phyloP scores from a whole-genome alignment of 2,888 invertebrate species.

The Clistopyga incitator region DNA sequence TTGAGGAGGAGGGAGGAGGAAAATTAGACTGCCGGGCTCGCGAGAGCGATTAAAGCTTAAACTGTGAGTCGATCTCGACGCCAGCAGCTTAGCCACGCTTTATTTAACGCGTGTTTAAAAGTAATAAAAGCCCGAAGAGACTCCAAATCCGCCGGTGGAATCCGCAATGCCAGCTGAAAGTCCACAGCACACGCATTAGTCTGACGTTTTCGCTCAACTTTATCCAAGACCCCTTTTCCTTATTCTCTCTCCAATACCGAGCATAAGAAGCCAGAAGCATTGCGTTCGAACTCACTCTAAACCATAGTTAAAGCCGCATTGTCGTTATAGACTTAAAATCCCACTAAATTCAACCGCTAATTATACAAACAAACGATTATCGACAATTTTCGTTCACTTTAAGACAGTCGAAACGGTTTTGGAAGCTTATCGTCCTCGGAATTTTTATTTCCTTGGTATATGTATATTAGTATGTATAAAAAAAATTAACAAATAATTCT shows the following conservation, averaged over 20 bases:
- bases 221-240: not conserved
- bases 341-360: conserved; percentile 24
- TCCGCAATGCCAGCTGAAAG: conserved; percentile 46
- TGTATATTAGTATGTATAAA: not conserved
- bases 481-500: too few species aligned
- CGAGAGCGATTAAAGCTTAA: conserved; percentile 78
- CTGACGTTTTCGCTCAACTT: conserved; percentile 13
- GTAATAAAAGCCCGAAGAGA: conserved; percentile 78
- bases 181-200: conserved; percentile 27
- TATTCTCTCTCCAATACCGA: not conserved
- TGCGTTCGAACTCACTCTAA: conserved; percentile 1
- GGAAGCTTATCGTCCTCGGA: not conserved
- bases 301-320: not conserved
- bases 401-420: not conserved
- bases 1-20: conserved; percentile 45
- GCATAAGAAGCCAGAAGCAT: not conserved
- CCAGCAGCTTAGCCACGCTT: conserved; percentile 79
- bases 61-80: conserved; percentile 77
- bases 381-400: not conserved
- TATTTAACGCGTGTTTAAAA: conserved; percentile 84
- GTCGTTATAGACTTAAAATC: conserved; percentile 14
- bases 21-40: conserved; percentile 72
- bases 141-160: conserved; percentile 62
- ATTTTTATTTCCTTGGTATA: not conserved
- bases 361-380: conserved; percentile 9